Conservation (phyloP, 2,888 invertebrate genomes). For the Belgica antarctica region DNA sequence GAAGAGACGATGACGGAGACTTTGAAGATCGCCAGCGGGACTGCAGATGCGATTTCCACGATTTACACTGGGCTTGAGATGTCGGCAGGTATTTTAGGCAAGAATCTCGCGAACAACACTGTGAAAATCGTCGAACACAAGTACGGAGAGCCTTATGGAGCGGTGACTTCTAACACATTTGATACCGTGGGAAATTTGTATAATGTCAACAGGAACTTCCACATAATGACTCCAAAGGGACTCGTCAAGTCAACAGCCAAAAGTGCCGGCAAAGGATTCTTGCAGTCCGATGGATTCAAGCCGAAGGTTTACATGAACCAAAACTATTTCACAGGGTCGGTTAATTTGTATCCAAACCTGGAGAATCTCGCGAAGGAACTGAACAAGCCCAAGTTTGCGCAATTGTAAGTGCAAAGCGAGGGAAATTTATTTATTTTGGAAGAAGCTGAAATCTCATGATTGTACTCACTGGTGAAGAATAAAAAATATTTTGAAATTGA, state of each 20-base stretch:
- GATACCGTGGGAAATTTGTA: conserved; percentile 69
- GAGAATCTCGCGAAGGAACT: conserved; percentile 44
- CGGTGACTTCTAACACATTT: conserved; percentile 64
- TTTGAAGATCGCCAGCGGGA: conserved; percentile 68
- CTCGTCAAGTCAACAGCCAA: conserved; percentile 64
- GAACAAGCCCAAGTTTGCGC: background rate
- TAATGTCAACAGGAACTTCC: conserved; percentile 63
- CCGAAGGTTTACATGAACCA: conserved; percentile 31
- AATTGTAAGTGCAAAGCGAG: background rate
- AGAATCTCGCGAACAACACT: conserved; percentile 67
- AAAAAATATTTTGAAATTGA: background rate
- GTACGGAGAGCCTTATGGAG: conserved; percentile 67
- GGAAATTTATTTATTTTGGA: conserved; percentile 5
- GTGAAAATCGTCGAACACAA: conserved; percentile 71
- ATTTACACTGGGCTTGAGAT: conserved; percentile 69
- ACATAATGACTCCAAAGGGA: conserved; percentile 66
- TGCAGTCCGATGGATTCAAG: conserved; percentile 49
- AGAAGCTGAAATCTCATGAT: conserved; percentile 36
- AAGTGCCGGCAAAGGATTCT: conserved; percentile 60
- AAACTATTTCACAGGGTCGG: conserved; percentile 49
- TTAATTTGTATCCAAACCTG: conserved; percentile 52
- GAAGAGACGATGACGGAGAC: conserved; percentile 59
- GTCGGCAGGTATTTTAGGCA: conserved; percentile 66
- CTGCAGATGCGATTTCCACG: conserved; percentile 68
- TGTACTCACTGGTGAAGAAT: no score